Base-by-base conservation (phyloP, 2,797 vertebrate species). In the Trichosurus vulpecula region DNA sequence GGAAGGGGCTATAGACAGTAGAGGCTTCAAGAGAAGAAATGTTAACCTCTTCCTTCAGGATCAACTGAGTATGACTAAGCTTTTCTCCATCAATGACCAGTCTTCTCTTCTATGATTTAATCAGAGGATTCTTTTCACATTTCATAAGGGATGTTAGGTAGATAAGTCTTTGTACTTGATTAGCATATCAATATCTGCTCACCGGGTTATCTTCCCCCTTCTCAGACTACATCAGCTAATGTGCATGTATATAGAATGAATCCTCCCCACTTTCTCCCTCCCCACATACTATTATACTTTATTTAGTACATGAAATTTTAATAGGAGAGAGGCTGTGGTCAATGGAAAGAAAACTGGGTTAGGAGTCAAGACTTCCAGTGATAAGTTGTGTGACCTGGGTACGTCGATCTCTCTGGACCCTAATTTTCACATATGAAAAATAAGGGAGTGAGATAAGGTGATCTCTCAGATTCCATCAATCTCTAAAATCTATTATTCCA, bases 251-350 rank as follows among this genome's bases (percentile, higher is more conserved):
- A 6, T 12, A 27, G 22, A 47, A 87, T 51, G 22, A 87, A 87
- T 90, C 57, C 14, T 92, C 55, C 94, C 51, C 55, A 95, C 90
- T 35, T 3, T 51, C 0, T 13, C 11, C 35, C 93, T 93, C 87
- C 35, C 58, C 92, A 74, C 92, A 19, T n/a, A 51, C 58, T 92
- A 89, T 94, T 25, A 92, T n/a, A 90, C 92, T 91, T 92, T 96
- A 52, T 66, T 57, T 91, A 66, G 58, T 90, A 90, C 90, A 54
- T 55, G 81, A 92, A 57, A 92, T 51, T 29, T 54, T 53, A 95
- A 51, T 31, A 94, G 55, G 92, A 94, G 58, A 6, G 31, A 54
- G 56, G 30, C 19, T 47, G 61, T 41, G 53, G 35, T 10, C 25
- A 31, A 90, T 30, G 52, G 89, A 90, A 92, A 81, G 35, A 81